These are phyloP conservation scores for Ammodytes dubius DNA, from an alignment of 2,113 vertebrate genomes.

Conservation along the genomic window DNA sequence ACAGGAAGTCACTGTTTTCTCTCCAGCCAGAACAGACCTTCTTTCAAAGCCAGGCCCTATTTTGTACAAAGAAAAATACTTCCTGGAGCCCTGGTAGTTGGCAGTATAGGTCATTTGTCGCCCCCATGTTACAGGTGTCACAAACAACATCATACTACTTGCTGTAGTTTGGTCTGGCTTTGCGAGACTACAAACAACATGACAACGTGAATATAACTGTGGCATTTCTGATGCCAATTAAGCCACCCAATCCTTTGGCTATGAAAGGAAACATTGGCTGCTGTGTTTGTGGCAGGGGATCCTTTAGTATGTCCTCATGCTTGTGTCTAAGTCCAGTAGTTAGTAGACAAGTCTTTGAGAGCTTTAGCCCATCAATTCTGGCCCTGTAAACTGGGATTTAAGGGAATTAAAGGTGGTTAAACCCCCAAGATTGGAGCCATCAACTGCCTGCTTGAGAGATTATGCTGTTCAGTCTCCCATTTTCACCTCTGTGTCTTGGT, in stretches of 20 bases:
- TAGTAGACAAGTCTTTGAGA: conserved; percentile 34
- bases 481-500: conserved; percentile 75
- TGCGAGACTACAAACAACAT: too few species aligned
- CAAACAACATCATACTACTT: background rate
- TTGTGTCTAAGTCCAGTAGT: conserved; percentile 38
- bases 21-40: background rate
- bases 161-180: too few species aligned
- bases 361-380: conserved; percentile 71
- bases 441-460: conserved; percentile 69
- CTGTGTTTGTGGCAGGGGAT: background rate
- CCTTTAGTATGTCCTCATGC: conserved; percentile 19
- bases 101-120: conserved; percentile 16
- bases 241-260: conserved; percentile 1
- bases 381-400: conserved; percentile 75
- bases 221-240: conserved; percentile 3
- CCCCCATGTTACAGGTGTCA: background rate
- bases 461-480: conserved; percentile 65
- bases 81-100: background rate
- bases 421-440: conserved; percentile 62
- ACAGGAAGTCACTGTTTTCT: background rate
- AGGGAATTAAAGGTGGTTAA: conserved; percentile 70
- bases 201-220: background rate
- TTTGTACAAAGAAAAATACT: background rate
- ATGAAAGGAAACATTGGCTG: background rate
- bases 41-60: background rate